Evolutionary conservation across 1,140 invertebrate species (phyloP).

Genomic region (Camponotus pennsylvanicus): DNA sequence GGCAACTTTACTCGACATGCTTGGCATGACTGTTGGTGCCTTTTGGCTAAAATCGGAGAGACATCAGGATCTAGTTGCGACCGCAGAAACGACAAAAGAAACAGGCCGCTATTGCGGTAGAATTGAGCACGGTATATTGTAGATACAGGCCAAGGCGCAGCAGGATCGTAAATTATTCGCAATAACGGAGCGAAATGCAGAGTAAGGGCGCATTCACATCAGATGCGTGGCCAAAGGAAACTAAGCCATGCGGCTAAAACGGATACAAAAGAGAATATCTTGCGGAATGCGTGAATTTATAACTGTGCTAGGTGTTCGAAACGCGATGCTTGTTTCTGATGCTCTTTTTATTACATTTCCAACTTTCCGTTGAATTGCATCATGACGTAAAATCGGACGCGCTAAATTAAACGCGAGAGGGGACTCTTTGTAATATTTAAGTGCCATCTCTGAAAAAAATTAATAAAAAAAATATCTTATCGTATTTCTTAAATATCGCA

Average conservation of each 20-base stretch:
- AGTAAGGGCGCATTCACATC: conserved; percentile 26
- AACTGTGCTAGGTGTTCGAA: background rate
- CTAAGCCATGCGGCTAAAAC: background rate
- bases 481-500: background rate
- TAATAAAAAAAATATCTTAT: no score
- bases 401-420: background rate
- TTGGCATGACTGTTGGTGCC: background rate
- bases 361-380: background rate
- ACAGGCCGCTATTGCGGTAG: conserved; percentile 3
- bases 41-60: background rate
- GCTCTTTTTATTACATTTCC: background rate
- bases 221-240: background rate
- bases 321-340: background rate
- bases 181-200: conserved; percentile 24
- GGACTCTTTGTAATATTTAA: background rate
- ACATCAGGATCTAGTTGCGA: background rate
- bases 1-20: background rate
- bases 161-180: conserved; percentile 49
- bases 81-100: conserved; percentile 11
- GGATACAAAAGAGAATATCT: background rate
- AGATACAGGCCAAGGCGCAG: background rate
- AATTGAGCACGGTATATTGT: background rate
- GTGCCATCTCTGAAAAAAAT: background rate
- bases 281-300: conserved; percentile 11
- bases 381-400: background rate